phyloP scores from a whole-genome alignment of 53 echinoderm and acorn worm species.

The Luidia sarsii region DNA sequence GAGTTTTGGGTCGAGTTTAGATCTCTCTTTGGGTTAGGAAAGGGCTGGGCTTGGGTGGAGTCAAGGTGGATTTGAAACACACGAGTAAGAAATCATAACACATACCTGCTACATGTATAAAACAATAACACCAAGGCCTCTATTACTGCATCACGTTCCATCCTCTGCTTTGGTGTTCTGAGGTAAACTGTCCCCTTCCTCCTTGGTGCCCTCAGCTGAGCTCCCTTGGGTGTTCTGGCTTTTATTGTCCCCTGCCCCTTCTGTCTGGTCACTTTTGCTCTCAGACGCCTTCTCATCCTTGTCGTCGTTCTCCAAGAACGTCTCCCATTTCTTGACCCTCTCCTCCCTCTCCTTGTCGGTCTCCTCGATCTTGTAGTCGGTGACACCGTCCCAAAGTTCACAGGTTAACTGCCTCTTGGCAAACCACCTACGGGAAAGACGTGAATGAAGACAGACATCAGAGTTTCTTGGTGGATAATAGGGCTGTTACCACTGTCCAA shows the following conservation, averaged over 20 bases:
- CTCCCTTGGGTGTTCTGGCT: conserved; percentile 5
- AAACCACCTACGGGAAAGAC: conserved; percentile 75
- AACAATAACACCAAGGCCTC: too few relatives aligned
- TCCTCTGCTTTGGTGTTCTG: conserved; percentile 30
- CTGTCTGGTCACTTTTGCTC: neutral
- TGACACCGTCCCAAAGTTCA: conserved; percentile 88
- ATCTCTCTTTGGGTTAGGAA: too few relatives aligned
- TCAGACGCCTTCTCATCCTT: neutral
- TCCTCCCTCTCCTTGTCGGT: conserved; percentile 92
- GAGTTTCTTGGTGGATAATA: too few relatives aligned
- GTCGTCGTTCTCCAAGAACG: conserved; percentile 73
- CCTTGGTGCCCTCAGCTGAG: conserved; percentile 11
- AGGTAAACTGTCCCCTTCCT: conserved; percentile 6
- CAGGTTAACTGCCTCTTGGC: conserved; percentile 77
- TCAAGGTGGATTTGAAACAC: too few relatives aligned
- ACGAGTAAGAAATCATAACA: too few relatives aligned
- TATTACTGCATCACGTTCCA: conserved; percentile 26
- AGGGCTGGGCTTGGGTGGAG: too few relatives aligned
- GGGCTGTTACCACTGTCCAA: too few relatives aligned
- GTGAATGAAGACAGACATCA: too few relatives aligned
- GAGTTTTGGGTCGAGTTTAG: too few relatives aligned
- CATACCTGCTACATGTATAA: too few relatives aligned
- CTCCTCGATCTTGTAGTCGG: conserved; percentile 96
- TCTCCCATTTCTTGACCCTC: conserved; percentile 87
- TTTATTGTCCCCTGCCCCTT: neutral